Percentiles rank a stretch among this genome's conserved stretches.
Conservation (phyloP, 2,888 invertebrate species). For the Mesodorylaimus sp. region DNA sequence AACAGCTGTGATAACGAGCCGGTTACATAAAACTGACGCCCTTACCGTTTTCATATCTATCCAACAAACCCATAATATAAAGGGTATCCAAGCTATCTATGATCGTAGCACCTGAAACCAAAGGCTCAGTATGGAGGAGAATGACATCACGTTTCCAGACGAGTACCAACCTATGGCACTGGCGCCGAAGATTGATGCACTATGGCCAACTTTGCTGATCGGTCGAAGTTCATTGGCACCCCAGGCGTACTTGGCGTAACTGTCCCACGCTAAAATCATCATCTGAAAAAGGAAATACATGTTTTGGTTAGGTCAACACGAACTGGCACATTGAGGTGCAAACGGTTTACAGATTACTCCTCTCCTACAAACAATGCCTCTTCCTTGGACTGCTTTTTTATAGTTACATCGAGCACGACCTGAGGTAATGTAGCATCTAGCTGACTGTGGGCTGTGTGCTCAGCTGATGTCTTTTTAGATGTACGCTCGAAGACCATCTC, state of each 20-base stretch:
- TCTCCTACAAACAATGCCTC: no score
- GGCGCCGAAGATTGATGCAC: conserved; percentile 31
- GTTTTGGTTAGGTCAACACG: no score
- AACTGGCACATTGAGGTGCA: no score
- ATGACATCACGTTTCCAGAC: no score
- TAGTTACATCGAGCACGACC: no score
- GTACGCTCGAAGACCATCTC: conserved; percentile 84
- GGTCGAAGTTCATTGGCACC: conserved; percentile 92
- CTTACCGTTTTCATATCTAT: conserved; percentile 82
- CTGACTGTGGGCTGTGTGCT: no score
- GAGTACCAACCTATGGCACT: conserved; percentile 1
- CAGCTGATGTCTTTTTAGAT: no score
- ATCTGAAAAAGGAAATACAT: conserved; percentile 68
- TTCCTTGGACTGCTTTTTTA: no score
- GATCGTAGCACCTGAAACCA: conserved; percentile 56
- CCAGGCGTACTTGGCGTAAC: conserved; percentile 91
- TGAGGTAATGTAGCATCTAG: conserved; percentile 36
- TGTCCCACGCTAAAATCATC: conserved; percentile 96
- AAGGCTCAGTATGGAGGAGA: no score
- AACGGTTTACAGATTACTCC: no score
- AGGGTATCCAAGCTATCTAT: conserved; percentile 90
- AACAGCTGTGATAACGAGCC: no score
- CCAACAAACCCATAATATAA: conserved; percentile 80
- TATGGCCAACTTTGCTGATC: conserved; percentile 64
- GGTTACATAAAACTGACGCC: no score